Evolutionary conservation across 2,888 invertebrate genomes (phyloP), one percentile per base, ranked within the genome.

Genomic region (Drosophila nr. medialis): DNA sequence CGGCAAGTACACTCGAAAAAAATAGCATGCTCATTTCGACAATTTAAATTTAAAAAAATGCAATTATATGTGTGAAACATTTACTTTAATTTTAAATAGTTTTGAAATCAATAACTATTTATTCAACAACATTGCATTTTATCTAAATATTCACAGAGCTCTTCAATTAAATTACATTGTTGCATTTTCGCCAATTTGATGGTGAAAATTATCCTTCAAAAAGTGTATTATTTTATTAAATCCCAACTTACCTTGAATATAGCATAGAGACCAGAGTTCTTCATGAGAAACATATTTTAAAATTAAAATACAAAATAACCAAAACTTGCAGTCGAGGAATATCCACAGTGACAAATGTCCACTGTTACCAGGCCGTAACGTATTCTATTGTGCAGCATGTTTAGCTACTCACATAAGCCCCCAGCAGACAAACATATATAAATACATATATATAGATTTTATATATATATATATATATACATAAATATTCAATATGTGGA

Each of bases 401-500:
- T 51, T 13, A 56, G 50, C 53, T 40, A 10, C 15, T 54, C 18
- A 7, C 30, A 4, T 71, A 75, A 71, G 40, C 51, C 64, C 40
- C 53, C 29, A 24, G 55, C 42, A 66, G 42, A 38, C 36, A 38
- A 29, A 30, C 63, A 48, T 7, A 38, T 18, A 24, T 7, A 45
- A 2, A 24, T 7, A 13, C 7, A 45, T 45, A 7, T 7, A 10
- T 40, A 3, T 13, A 15, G 4, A 13, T 24, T 24, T 24, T 13
- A 45, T 45, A 7, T 7, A 10, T 40, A 3, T 13, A 3, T 13
- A 13, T 15, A 1, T 45, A 21, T 54, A 58, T 54, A 79, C 54
- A 75, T 81, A 81, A 81, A 81, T 81, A 81, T 81, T 81, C 77
- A 66, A 80, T 81, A 72, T 82, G 75, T 77, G 77, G 74, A 49